phyloP scores from a whole-genome alignment of 2,888 invertebrate species.

The Monochamus alternatus region DNA sequence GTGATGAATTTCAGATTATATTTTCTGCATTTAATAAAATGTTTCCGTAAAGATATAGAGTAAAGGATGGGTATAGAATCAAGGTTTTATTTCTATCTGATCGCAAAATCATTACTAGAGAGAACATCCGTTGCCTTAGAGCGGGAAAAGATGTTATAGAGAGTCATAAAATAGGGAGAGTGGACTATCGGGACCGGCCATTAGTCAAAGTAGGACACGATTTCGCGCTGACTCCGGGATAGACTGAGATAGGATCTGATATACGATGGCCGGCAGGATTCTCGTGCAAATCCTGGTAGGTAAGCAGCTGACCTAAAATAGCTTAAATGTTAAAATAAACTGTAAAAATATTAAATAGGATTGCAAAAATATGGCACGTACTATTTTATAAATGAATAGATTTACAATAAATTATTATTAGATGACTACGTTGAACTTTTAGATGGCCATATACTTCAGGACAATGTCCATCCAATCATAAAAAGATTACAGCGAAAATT shows the following conservation, averaged over 20 bases:
- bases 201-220: conserved; percentile 56
- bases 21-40: background rate
- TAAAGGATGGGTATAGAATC: conserved; percentile 42
- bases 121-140: conserved; percentile 35
- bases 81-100: conserved; percentile 54
- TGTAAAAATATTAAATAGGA: too few relatives aligned
- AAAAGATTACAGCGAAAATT: too few relatives aligned
- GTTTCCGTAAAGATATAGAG: conserved; percentile 29
- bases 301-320: background rate
- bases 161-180: conserved; percentile 50
- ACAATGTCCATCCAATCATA: too few relatives aligned
- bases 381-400: too few relatives aligned
- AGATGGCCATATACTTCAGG: too few relatives aligned
- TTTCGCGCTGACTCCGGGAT: conserved; percentile 49
- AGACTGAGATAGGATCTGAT: conserved; percentile 52
- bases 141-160: conserved; percentile 45
- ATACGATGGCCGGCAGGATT: conserved; percentile 45
- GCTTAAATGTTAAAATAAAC: background rate
- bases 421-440: too few relatives aligned
- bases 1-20: background rate
- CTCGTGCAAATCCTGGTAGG: background rate
- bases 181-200: conserved; percentile 49
- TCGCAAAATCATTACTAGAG: conserved; percentile 51
- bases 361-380: too few relatives aligned
- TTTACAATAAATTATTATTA: too few relatives aligned